Evolutionary conservation across 2,113 vertebrate species (phyloP).

Genomic region (Rhinoptilus africanus): DNA sequence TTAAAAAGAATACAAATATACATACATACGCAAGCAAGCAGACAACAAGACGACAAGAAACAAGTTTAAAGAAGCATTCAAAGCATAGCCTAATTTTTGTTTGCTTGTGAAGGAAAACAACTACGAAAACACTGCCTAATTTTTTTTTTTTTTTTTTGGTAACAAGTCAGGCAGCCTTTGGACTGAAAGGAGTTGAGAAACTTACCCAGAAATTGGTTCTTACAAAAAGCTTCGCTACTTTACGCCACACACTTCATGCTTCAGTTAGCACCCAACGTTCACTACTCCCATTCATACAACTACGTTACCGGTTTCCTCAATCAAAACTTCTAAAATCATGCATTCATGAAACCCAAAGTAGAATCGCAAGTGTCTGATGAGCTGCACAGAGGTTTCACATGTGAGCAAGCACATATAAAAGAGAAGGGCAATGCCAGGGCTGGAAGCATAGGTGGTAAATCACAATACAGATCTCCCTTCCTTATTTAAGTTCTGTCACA

Average conservation of each 20-base stretch:
- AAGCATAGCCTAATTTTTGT: not conserved
- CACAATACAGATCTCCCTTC: not conserved
- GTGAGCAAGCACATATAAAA: fast-evolving
- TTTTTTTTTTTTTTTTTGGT: not conserved
- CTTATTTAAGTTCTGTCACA: not conserved
- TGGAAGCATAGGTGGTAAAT: not conserved
- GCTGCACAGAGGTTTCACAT: not conserved
- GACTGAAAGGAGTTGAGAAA: not conserved
- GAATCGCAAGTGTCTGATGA: not conserved
- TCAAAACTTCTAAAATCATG: fast-evolving
- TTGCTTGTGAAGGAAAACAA: not conserved
- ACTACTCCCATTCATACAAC: not conserved
- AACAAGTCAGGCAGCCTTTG: not conserved
- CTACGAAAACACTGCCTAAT: not conserved
- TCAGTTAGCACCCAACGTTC: fast-evolving
- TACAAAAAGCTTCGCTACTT: not conserved
- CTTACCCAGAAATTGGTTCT: not conserved
- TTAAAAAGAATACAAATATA: not conserved
- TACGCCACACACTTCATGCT: fast-evolving
- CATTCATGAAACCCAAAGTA: not conserved
- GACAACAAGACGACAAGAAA: not conserved
- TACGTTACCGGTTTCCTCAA: not conserved
- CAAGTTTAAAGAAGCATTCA: not conserved
- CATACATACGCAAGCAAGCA: not conserved
- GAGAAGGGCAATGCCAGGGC: not conserved